These are phyloP conservation scores for Chymomyza costata DNA, from an alignment of 1,140 invertebrate genomes.

Conservation along the genomic window DNA sequence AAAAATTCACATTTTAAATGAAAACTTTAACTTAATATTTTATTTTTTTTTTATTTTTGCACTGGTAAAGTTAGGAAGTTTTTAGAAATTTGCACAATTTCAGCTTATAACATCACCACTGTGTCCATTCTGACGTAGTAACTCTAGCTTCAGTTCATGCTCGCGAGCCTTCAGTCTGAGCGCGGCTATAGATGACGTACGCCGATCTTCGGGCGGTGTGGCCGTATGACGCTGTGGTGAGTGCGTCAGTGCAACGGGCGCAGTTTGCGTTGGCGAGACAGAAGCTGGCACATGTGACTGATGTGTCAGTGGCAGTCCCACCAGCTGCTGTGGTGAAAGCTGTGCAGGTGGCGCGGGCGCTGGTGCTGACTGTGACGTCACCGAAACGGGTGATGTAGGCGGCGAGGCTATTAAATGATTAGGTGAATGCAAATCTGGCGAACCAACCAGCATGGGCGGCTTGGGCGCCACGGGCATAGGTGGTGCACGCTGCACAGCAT, in stretches of 20 bases:
- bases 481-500: constrained; percentile 79
- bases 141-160: constrained; percentile 90
- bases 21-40: too few species aligned
- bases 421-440: constrained; percentile 72
- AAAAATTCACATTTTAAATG: constrained; percentile 5
- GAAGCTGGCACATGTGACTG: constrained; percentile 19
- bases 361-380: constrained; percentile 63
- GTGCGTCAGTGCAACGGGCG: constrained; percentile 48
- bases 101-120: constrained; percentile 83
- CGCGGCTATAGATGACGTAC: constrained; percentile 92
- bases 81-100: constrained; percentile 7
- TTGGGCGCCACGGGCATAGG: constrained; percentile 74
- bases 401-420: constrained; percentile 75
- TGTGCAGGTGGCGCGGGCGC: constrained; percentile 35
- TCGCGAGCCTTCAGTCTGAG: constrained; percentile 93
- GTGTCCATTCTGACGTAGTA: constrained; percentile 86
- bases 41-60: neutral
- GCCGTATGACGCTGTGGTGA: constrained; percentile 51
- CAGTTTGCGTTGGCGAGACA: constrained; percentile 48
- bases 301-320: constrained; percentile 59
- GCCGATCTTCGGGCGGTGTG: constrained; percentile 83
- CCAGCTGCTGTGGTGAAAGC: constrained; percentile 47
- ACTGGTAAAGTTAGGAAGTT: too few species aligned
- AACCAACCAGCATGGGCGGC: constrained; percentile 61
- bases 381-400: constrained; percentile 78